phyloP scores from a whole-genome alignment of 2,113 vertebrate species.

The Malaclemys terrapin region DNA sequence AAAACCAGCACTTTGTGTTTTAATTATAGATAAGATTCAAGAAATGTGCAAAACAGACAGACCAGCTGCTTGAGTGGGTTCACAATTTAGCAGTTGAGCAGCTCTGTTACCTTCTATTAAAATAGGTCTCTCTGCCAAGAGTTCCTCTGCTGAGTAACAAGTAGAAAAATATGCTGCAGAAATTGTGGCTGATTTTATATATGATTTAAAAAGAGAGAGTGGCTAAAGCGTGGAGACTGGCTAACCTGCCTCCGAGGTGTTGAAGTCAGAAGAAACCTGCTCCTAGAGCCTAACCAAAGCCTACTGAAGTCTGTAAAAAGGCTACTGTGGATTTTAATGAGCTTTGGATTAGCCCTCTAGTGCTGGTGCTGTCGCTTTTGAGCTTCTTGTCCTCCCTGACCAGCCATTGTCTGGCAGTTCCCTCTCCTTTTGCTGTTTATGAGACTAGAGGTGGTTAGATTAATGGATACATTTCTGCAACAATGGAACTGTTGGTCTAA shows the following conservation, averaged over 20 bases:
- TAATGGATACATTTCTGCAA: neutral
- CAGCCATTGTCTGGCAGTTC: neutral
- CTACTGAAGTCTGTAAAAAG: neutral
- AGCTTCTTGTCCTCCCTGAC: neutral
- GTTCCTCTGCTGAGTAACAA: neutral
- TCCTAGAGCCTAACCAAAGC: neutral
- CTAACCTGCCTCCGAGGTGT: neutral
- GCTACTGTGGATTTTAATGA: neutral
- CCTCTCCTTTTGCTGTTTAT: neutral
- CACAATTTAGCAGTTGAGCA: neutral
- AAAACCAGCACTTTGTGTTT: neutral
- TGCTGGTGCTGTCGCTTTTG: neutral
- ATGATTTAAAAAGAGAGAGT: neutral
- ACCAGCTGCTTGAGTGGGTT: slow-evolving; percentile 28
- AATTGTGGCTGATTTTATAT: neutral
- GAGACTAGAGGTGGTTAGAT: neutral
- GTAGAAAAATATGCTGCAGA: neutral
- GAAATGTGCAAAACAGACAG: neutral
- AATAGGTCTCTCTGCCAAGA: neutral
- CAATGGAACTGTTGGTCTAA: too few relatives aligned
- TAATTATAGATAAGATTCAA: neutral
- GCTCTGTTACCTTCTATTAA: slow-evolving; percentile 30
- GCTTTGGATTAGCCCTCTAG: neutral
- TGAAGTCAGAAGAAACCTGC: neutral
- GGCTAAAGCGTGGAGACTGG: neutral